These are phyloP conservation scores for Nyctibius bracteatus DNA, from an alignment of 2,113 vertebrate genomes.

Conservation along the genomic window DNA sequence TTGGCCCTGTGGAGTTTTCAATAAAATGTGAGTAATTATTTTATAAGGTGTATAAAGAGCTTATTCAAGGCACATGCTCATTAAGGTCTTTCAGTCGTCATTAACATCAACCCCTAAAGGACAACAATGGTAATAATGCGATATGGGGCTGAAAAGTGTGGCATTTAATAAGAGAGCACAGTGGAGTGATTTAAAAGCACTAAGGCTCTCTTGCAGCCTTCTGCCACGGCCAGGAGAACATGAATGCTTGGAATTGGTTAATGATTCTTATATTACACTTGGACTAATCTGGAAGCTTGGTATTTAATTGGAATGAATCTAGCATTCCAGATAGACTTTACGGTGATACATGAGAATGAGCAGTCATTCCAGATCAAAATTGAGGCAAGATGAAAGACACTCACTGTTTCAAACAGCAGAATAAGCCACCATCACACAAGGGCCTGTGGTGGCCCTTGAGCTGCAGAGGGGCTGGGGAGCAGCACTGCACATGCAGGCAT, in stretches of 20 bases:
- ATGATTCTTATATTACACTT: background rate
- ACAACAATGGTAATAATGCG: constrained; percentile 16
- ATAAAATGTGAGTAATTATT: constrained; percentile 49
- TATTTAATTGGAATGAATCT: background rate
- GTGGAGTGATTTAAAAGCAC: background rate
- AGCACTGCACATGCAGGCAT: background rate
- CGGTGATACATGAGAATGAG: background rate
- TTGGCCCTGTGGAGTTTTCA: constrained; percentile 16
- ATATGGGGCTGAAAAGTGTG: background rate
- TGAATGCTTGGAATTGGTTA: background rate
- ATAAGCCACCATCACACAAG: background rate
- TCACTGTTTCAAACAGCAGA: background rate
- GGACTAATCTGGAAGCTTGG: background rate
- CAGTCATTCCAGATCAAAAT: background rate
- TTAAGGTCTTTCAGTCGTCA: constrained; percentile 32
- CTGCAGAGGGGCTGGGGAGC: background rate
- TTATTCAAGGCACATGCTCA: constrained; percentile 46
- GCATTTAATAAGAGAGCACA: background rate
- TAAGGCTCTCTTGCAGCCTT: background rate
- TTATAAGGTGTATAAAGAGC: constrained; percentile 32
- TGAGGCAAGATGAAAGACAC: background rate
- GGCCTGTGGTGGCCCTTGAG: background rate
- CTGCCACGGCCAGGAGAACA: background rate
- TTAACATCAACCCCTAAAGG: constrained; percentile 49
- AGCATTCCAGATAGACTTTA: background rate